phyloP scores from a whole-genome alignment of 2,888 invertebrate genomes.

The Brassicogethes aeneus region DNA sequence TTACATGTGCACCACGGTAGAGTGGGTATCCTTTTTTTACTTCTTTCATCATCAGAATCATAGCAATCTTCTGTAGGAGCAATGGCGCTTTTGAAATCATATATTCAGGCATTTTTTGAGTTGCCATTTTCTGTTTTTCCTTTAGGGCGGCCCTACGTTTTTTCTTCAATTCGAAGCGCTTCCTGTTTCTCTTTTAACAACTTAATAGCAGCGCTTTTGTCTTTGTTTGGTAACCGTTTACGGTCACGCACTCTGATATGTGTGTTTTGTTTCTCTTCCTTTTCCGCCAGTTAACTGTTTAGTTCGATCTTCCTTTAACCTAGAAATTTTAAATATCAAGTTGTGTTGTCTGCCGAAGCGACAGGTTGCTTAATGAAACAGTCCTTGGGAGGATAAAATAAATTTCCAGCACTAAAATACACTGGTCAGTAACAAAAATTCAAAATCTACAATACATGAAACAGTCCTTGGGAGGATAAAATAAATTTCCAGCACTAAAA shows the following conservation, averaged over 20 bases:
- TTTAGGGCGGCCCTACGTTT: too few relatives aligned
- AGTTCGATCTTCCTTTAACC: conserved; percentile 10
- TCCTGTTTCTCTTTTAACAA: conserved; percentile 26
- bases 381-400: too few relatives aligned
- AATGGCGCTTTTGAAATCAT: conserved; percentile 36
- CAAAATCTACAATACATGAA: too few relatives aligned
- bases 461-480: too few relatives aligned
- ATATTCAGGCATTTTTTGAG: conserved; percentile 30
- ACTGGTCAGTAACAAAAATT: too few relatives aligned
- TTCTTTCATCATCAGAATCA: conserved; percentile 45
- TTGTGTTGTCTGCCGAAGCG: too few relatives aligned
- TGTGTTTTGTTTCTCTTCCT: conserved; percentile 40
- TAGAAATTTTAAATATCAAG: too few relatives aligned
- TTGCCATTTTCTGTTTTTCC: conserved; percentile 17
- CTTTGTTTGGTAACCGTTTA: conserved; percentile 41
- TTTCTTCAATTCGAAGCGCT: conserved; percentile 3
- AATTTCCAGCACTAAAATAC: too few relatives aligned
- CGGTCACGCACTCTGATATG: conserved; percentile 40
- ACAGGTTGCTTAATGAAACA: too few relatives aligned
- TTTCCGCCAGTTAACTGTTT: conserved; percentile 26
- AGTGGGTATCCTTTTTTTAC: too few relatives aligned
- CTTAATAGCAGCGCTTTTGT: conserved; percentile 43
- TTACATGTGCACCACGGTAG: too few relatives aligned
- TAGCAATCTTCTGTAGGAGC: conserved; percentile 49
- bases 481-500: too few relatives aligned